phyloP scores from a whole-genome alignment of 2,113 vertebrate species.

The Oxyruncus cristatus region DNA sequence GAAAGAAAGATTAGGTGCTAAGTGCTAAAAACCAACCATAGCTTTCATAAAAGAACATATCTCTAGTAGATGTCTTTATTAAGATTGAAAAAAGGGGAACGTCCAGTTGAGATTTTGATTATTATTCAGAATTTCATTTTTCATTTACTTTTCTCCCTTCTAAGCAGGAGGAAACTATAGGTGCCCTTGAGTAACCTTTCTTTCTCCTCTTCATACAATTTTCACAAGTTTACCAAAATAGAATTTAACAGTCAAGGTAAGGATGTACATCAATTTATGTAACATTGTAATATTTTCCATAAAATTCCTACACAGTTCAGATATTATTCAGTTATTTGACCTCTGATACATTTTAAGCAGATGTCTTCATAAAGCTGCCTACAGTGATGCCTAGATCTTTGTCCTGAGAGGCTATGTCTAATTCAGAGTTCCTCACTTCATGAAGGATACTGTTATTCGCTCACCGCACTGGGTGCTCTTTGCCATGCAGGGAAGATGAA shows the following conservation, averaged over 20 bases:
- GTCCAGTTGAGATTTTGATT: neutral
- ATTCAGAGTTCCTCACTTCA: neutral
- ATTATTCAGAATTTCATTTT: neutral
- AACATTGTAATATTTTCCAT: conserved; percentile 26
- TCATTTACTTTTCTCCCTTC: neutral
- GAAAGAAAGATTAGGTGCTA: neutral
- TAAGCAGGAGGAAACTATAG: neutral
- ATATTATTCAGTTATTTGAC: conserved; percentile 54
- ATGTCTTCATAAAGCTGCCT: conserved; percentile 19
- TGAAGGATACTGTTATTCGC: neutral
- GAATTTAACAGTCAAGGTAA: conserved; percentile 21
- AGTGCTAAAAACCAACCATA: neutral
- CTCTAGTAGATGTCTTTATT: neutral
- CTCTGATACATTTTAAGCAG: conserved; percentile 49
- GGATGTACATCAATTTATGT: conserved; percentile 12
- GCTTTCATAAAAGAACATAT: neutral
- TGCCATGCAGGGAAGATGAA: neutral
- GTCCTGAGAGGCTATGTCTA: conserved; percentile 4
- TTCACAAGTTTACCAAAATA: conserved; percentile 4
- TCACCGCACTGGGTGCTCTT: neutral
- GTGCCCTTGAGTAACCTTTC: conserved; percentile 5
- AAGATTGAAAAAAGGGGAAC: neutral
- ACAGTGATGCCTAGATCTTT: conserved; percentile 18
- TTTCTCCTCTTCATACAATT: neutral
- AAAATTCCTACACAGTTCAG: conserved; percentile 36